These are phyloP conservation scores for Sinodicranocentrus sp. DNA, from an alignment of 2,888 invertebrate species.

Conservation along the genomic window DNA sequence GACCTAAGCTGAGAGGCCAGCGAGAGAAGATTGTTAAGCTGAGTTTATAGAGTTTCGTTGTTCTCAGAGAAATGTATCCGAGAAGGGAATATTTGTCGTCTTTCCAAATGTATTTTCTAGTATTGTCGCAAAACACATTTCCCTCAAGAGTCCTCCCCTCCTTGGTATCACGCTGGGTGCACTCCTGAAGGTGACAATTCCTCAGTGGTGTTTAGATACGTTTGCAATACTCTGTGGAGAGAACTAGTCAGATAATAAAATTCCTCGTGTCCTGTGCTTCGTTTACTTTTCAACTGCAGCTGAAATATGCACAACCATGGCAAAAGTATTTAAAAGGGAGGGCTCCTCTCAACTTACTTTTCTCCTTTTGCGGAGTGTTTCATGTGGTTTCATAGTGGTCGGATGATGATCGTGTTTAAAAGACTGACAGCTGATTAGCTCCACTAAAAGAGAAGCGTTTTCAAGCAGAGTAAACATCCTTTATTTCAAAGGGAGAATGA, in stretches of 20 bases:
- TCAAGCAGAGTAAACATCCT: too few relatives aligned
- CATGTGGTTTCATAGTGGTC: neutral
- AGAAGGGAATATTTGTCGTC: neutral
- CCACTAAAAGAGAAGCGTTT: neutral
- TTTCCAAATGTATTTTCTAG: neutral
- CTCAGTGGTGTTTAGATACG: neutral
- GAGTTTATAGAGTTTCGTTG: too few relatives aligned
- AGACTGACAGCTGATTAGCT: neutral
- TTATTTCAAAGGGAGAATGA: too few relatives aligned
- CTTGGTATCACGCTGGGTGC: slow-evolving; percentile 23
- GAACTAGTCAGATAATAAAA: neutral
- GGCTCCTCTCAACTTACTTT: too few relatives aligned
- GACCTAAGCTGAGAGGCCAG: slow-evolving; percentile 45
- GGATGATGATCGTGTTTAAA: neutral
- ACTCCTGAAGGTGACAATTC: slow-evolving; percentile 55
- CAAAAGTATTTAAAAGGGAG: too few relatives aligned
- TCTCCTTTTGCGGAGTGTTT: neutral
- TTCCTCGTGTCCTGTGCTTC: neutral
- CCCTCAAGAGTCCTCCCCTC: neutral
- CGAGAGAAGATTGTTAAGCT: too few relatives aligned
- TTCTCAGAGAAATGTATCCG: neutral
- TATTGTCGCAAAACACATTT: neutral
- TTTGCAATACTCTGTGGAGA: neutral
- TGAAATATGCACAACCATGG: too few relatives aligned
- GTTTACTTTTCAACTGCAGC: neutral